Evolutionary conservation across 2,113 vertebrate species (phyloP).

Genomic region (western clawed frog (Xenopus tropicalis)): DNA sequence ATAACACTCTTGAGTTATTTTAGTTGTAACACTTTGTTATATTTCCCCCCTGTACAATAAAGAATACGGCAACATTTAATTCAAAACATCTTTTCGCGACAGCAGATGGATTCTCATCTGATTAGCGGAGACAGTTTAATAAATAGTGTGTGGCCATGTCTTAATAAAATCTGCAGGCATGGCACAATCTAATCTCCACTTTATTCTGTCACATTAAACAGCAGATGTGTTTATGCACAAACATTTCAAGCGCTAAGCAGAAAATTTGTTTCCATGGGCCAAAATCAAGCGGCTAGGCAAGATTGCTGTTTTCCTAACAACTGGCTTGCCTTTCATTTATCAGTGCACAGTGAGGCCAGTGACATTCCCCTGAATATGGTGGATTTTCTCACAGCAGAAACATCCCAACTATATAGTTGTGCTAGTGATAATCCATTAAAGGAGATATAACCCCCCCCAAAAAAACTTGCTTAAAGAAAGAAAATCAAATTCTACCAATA

Average conservation of each 20-base stretch:
- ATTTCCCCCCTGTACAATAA: no score
- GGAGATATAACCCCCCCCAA: no score
- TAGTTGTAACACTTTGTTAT: no score
- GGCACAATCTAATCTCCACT: conserved; percentile 22
- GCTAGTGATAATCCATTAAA: no score
- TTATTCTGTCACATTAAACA: conserved; percentile 35
- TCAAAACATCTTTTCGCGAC: conserved; percentile 1
- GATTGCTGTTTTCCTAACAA: conserved; percentile 10
- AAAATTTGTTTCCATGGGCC: conserved; percentile 22
- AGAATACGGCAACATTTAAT: conserved; percentile 11
- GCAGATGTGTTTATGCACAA: conserved; percentile 16
- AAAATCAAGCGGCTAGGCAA: conserved; percentile 32
- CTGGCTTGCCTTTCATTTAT: not conserved
- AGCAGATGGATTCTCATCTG: conserved; percentile 35
- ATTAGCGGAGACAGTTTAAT: conserved; percentile 5
- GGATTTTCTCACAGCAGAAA: no score
- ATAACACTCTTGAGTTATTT: no score
- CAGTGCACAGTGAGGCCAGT: no score
- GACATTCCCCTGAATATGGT: no score
- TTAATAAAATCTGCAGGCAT: conserved; percentile 19
- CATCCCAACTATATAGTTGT: no score
- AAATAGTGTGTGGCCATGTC: conserved; percentile 19
- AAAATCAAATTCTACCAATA: no score
- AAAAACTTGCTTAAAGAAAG: no score
- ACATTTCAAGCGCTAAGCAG: conserved; percentile 6